phyloP scores from a whole-genome alignment of 2,888 invertebrate species.

The Plagiodera versicolora region DNA sequence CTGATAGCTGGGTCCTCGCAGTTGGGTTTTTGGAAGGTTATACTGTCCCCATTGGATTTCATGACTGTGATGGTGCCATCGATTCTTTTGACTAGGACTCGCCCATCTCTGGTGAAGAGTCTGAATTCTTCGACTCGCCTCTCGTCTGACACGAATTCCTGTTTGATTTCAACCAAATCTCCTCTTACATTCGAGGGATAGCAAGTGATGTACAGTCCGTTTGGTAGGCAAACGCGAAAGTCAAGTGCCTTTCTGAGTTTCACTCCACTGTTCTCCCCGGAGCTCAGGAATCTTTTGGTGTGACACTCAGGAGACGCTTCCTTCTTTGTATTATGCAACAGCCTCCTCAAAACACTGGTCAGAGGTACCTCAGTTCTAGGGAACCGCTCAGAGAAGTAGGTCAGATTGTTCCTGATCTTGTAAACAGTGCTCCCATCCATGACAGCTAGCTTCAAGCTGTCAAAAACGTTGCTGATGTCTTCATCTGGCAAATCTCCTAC shows the following conservation, averaged over 20 bases:
- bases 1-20: slow-evolving; percentile 19
- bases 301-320: slow-evolving; percentile 1
- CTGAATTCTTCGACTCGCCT: slow-evolving; percentile 39
- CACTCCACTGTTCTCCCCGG: neutral
- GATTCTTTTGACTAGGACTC: slow-evolving; percentile 37
- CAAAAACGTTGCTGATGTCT: slow-evolving; percentile 10
- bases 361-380: slow-evolving; percentile 27
- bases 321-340: slow-evolving; percentile 15
- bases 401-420: slow-evolving; percentile 33
- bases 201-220: slow-evolving; percentile 37
- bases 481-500: neutral
- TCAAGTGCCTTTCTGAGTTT: slow-evolving; percentile 22
- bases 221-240: slow-evolving; percentile 39
- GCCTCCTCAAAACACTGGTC: slow-evolving; percentile 19
- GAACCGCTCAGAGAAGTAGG: slow-evolving; percentile 25
- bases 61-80: slow-evolving; percentile 39
- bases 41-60: slow-evolving; percentile 40
- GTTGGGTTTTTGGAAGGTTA: slow-evolving; percentile 36
- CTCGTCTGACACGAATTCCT: slow-evolving; percentile 29
- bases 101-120: slow-evolving; percentile 39
- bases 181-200: slow-evolving; percentile 30
- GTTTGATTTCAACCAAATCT: slow-evolving; percentile 36
- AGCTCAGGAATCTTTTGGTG: slow-evolving; percentile 20
- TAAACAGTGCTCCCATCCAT: slow-evolving; percentile 26
- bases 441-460: slow-evolving; percentile 24